Conservation (phyloP, 2,888 invertebrate genomes). For the Drosophila recens region DNA sequence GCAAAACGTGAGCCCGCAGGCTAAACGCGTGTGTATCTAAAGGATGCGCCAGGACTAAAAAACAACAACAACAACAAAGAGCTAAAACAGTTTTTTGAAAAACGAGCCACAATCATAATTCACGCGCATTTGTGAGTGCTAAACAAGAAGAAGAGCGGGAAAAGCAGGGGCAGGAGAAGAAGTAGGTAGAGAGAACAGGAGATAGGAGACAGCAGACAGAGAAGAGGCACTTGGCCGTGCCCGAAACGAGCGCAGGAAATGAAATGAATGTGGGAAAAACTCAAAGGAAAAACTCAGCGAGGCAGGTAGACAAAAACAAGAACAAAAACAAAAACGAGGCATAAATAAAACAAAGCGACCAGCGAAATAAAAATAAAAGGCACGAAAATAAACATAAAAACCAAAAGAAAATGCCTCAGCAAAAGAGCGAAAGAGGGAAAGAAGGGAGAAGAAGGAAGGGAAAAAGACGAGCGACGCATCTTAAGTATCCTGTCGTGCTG, state of each 20-base stretch:
- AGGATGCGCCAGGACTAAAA: conserved; percentile 59
- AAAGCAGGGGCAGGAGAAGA: conserved; percentile 1
- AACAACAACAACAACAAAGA: conserved; percentile 44
- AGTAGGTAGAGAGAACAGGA: conserved; percentile 10
- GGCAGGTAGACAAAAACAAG: conserved; percentile 48
- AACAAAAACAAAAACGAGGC: conserved; percentile 25
- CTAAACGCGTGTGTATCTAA: conserved; percentile 42
- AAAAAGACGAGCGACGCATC: conserved; percentile 36
- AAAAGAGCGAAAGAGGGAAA: background rate
- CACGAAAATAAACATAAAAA: conserved; percentile 37
- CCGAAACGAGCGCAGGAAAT: conserved; percentile 59
- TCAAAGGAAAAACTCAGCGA: conserved; percentile 75
- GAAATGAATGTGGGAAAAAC: conserved; percentile 78
- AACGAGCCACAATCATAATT: conserved; percentile 77
- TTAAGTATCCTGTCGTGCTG: conserved; percentile 56
- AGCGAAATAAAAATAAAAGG: conserved; percentile 25
- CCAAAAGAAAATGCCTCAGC: conserved; percentile 20
- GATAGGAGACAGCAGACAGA: conserved; percentile 22
- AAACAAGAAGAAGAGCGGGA: conserved; percentile 14
- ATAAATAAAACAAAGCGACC: conserved; percentile 50
- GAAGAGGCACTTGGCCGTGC: conserved; percentile 56
- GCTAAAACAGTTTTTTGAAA: conserved; percentile 46
- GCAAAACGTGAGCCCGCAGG: conserved; percentile 45
- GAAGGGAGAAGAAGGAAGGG: background rate
- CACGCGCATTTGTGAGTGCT: conserved; percentile 60